Conservation (phyloP, 2,113 vertebrate genomes). For the Alosa alosa region DNA sequence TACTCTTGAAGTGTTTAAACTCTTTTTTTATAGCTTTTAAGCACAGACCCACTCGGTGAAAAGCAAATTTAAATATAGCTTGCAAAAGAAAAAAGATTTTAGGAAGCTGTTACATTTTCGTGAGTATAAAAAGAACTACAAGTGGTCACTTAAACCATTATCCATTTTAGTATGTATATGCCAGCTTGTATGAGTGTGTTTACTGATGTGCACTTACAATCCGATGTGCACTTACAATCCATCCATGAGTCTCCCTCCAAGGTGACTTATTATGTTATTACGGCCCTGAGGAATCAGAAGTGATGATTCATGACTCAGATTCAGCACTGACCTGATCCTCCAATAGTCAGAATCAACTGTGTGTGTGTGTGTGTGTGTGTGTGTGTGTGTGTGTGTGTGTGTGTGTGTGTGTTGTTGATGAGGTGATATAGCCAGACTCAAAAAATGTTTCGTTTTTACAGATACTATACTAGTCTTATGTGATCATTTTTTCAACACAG, state of each 20-base stretch:
- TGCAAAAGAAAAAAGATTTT: background rate
- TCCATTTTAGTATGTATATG: background rate
- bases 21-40: background rate
- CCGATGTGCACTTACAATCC: background rate
- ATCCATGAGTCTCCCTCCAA: background rate
- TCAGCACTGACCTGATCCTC: too few relatives aligned
- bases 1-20: background rate
- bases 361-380: too few relatives aligned
- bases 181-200: background rate
- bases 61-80: background rate
- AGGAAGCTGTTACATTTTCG: background rate
- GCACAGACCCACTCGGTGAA: background rate
- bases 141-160: background rate
- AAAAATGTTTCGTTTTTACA: too few relatives aligned
- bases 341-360: too few relatives aligned
- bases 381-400: too few relatives aligned
- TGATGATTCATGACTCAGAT: background rate
- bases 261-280: background rate
- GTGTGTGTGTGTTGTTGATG: too few relatives aligned
- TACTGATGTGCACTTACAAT: background rate
- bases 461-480: too few relatives aligned
- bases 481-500: too few relatives aligned
- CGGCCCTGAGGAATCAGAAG: background rate
- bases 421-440: too few relatives aligned
- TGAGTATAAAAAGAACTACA: background rate